Conservation (phyloP, 2,113 vertebrate species). For the Phyllostomus hastatus region DNA sequence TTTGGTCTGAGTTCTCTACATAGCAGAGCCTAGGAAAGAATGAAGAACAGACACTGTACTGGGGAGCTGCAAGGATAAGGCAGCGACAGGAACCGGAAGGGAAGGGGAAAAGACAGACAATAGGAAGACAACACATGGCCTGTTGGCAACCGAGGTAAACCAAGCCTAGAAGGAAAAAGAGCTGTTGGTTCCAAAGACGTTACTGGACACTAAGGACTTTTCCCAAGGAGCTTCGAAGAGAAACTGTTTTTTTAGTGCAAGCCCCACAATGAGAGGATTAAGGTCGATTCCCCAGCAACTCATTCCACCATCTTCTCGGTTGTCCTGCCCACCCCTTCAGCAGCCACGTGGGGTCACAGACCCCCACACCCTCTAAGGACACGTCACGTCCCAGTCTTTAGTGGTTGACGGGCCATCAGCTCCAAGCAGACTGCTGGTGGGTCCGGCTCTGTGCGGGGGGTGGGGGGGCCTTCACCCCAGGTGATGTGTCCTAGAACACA, state of each 20-base stretch:
- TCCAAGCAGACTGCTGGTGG: no score
- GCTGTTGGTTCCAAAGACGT: not conserved
- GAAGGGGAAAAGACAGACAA: not conserved
- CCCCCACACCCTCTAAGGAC: fast-evolving
- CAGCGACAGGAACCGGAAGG: not conserved
- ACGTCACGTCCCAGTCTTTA: not conserved
- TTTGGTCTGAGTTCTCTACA: not conserved
- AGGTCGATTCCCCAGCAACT: not conserved
- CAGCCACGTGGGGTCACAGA: not conserved
- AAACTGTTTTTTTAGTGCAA: not conserved
- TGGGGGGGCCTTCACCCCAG: not conserved
- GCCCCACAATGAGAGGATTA: no score
- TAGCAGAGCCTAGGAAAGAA: not conserved
- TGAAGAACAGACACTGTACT: not conserved
- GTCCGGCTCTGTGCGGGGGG: not conserved
- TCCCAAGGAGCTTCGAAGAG: not conserved
- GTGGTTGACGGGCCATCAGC: not conserved
- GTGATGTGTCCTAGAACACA: not conserved
- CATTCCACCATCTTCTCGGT: fast-evolving
- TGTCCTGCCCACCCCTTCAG: not conserved
- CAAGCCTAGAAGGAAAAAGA: not conserved
- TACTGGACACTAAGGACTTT: not conserved
- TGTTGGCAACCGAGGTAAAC: not conserved
- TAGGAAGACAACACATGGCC: not conserved
- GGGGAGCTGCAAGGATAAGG: not conserved